Conservation (phyloP, 35 echinoderm and acorn worm species). For the Ophiothrix spiculata region DNA sequence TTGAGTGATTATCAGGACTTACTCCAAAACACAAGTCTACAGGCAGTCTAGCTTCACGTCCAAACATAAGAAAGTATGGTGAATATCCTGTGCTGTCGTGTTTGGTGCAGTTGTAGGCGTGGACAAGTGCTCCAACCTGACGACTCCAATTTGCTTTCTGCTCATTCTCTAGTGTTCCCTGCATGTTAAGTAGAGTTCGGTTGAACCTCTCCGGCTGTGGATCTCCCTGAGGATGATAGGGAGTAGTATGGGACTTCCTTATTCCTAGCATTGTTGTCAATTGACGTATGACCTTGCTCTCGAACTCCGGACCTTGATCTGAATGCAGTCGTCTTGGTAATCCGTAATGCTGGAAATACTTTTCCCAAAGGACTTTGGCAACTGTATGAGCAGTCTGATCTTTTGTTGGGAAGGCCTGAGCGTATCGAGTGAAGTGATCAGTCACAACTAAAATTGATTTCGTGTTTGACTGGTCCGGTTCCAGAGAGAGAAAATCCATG, state of each 20-base stretch:
- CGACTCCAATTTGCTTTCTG: constrained; percentile 58
- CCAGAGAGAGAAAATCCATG: constrained; percentile 51
- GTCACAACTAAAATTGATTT: constrained; percentile 49
- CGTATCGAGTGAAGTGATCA: constrained; percentile 52
- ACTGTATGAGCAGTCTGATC: constrained; percentile 48
- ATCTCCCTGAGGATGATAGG: constrained; percentile 63
- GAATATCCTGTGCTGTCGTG: constrained; percentile 50
- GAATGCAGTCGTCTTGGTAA: constrained; percentile 36
- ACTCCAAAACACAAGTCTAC: constrained; percentile 50
- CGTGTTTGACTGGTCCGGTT: constrained; percentile 26
- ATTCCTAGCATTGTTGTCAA: constrained; percentile 29
- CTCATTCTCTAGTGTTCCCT: constrained; percentile 35
- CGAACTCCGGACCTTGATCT: constrained; percentile 37
- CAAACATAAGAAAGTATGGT: constrained; percentile 54
- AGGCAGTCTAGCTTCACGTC: constrained; percentile 20
- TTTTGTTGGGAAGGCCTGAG: constrained; percentile 39
- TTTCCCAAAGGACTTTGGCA: constrained; percentile 51
- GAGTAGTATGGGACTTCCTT: constrained; percentile 47
- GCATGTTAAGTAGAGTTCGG: constrained; percentile 57
- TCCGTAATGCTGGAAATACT: constrained; percentile 38
- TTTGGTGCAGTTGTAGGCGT: constrained; percentile 66
- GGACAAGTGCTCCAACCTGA: constrained; percentile 40
- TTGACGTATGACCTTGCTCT: constrained; percentile 30
- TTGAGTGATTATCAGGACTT: constrained; percentile 20
- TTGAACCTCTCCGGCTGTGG: constrained; percentile 58